Evolutionary conservation across 2,888 invertebrate species (phyloP).

Genomic region (Pristionchus arcanus): DNA sequence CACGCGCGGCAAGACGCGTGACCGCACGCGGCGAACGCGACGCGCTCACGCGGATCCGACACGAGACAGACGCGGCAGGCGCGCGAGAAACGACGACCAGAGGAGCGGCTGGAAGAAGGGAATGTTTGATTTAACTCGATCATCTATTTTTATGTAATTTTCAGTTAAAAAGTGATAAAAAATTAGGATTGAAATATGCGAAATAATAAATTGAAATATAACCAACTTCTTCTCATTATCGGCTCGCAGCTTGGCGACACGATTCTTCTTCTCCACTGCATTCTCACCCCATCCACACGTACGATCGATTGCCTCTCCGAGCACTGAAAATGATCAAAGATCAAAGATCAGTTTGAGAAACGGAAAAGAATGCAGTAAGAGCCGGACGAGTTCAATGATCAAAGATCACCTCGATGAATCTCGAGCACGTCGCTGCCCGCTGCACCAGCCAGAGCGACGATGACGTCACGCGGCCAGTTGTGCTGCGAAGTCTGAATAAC

Average conservation of each 20-base stretch:
- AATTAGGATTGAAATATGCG: too few species aligned
- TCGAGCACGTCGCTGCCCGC: background rate
- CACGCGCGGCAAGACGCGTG: constrained; percentile 1
- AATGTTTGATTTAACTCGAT: background rate
- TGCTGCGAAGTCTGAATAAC: too few species aligned
- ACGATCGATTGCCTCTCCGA: background rate
- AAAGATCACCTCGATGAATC: background rate
- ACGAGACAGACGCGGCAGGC: background rate
- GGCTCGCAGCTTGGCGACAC: background rate
- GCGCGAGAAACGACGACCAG: background rate
- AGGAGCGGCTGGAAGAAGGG: background rate
- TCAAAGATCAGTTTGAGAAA: background rate
- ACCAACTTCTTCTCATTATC: background rate
- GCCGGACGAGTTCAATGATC: too few species aligned
- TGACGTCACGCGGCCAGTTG: background rate
- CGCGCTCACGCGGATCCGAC: background rate
- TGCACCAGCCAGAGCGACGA: background rate
- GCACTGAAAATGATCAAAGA: background rate
- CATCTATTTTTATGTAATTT: too few species aligned
- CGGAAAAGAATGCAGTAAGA: too few species aligned
- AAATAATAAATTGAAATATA: too few species aligned
- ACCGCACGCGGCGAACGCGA: constrained; percentile 3
- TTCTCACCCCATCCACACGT: background rate
- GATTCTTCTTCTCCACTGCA: background rate
- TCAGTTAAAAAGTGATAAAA: too few species aligned